phyloP scores from a whole-genome alignment of 2,113 vertebrate species.

The Odontesthes bonariensis region DNA sequence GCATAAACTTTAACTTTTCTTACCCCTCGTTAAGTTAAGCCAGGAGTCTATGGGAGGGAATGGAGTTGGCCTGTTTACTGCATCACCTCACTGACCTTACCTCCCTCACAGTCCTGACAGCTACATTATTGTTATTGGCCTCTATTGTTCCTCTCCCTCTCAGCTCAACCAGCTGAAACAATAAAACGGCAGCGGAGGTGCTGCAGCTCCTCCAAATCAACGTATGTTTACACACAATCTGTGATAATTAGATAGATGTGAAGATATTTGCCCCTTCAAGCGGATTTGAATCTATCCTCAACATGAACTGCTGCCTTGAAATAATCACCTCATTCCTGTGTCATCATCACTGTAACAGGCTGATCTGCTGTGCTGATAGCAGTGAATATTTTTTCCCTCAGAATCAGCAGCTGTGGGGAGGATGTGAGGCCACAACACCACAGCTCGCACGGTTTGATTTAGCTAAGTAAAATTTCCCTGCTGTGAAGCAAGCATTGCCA shows the following conservation, averaged over 20 bases:
- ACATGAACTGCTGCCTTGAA: conserved; percentile 10
- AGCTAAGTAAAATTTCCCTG: conserved; percentile 4
- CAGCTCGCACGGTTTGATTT: conserved; percentile 3
- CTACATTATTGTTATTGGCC: conserved; percentile 69
- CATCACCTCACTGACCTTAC: conserved; percentile 45
- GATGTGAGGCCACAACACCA: conserved; percentile 9
- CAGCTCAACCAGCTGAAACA: conserved; percentile 66
- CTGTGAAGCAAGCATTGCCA: background rate
- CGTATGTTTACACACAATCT: conserved; percentile 47
- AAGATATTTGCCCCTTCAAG: conserved; percentile 20
- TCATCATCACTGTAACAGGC: background rate
- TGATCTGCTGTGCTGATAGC: conserved; percentile 8
- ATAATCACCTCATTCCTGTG: conserved; percentile 6
- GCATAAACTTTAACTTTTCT: conserved; percentile 10
- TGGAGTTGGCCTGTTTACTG: conserved; percentile 44
- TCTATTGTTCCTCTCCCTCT: conserved; percentile 48
- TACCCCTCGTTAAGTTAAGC: background rate
- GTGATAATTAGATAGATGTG: conserved; percentile 33
- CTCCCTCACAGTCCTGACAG: conserved; percentile 65
- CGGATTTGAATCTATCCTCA: conserved; percentile 8
- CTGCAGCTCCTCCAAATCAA: conserved; percentile 41
- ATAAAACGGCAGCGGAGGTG: conserved; percentile 45
- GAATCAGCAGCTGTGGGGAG: conserved; percentile 17
- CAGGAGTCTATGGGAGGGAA: conserved; percentile 44
- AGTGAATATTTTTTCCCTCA: background rate